Base-by-base conservation (phyloP, 2,797 vertebrate species). In the Cirrhinus molitorella region DNA sequence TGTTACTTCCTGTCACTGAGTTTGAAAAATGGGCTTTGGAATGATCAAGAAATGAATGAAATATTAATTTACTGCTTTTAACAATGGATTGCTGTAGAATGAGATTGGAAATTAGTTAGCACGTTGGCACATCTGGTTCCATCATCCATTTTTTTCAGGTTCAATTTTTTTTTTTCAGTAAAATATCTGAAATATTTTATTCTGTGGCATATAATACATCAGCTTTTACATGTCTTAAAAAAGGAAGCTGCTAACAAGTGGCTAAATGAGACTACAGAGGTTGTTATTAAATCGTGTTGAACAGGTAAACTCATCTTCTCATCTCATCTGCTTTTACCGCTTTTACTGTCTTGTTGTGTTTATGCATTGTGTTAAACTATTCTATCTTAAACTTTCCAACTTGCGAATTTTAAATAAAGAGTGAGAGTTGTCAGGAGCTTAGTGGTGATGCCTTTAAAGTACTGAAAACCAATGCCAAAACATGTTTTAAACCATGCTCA, bases 1-100 rank as follows among this genome's bases (percentile, higher is more conserved):
- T 79, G 82, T 86, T 73, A 68, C 79, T 55, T 55, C 40, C 31
- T 83, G 63, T 80, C 73, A 28, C 5, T 49, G 37, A 80, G 8
- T 77, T 45, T 67, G 23, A 71, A 75, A 77, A 86, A 61, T 34
- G 51, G 63, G 31, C 47, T 67, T 67, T 57, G 61, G 34, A 67
- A 43, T 19, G 34, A 55, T 45, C 8, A 67, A 74, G 13, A 81
- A 47, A 63, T 53, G 0, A n/a, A 53, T 23, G 0, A 16, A 34
- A 67, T 67, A 67, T n/a, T 31, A 11, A 78, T 47, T 19, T 19
- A 63, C 23, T 66, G 23, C n/a, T 70, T 66, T 75, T 14, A 63
- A 63, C 68, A 81, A 73, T 12, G 49, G 51, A 51, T 31, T 34
- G 47, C 19, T 51, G 5, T 5, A 31, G 25, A 51, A 31, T 51